Conservation (phyloP, 2,888 invertebrate species). For the Esperia sulphurella region DNA sequence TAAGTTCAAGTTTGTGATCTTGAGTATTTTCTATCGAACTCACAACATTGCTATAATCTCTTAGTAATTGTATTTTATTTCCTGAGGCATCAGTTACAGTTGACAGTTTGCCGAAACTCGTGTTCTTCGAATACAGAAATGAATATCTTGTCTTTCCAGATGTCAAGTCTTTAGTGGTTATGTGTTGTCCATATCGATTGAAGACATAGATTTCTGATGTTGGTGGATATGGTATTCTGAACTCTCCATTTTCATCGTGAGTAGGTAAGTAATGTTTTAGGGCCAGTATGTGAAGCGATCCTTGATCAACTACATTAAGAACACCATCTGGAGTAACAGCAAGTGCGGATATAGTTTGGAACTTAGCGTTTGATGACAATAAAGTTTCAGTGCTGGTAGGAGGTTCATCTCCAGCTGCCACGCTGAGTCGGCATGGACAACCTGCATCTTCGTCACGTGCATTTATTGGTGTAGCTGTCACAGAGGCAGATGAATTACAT, state of each 20-base stretch:
- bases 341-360: constrained; percentile 92
- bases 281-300: constrained; percentile 90
- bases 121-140: constrained; percentile 97
- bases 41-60: constrained; percentile 95
- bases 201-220: constrained; percentile 96
- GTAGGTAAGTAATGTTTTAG: constrained; percentile 92
- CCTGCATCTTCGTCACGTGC: constrained; percentile 64
- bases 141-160: constrained; percentile 97
- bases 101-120: constrained; percentile 95
- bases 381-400: constrained; percentile 91
- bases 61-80: constrained; percentile 92
- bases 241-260: constrained; percentile 93
- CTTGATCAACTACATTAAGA: constrained; percentile 96
- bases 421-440: constrained; percentile 72
- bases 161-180: constrained; percentile 94
- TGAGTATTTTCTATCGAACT: constrained; percentile 97
- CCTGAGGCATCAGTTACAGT: constrained; percentile 97
- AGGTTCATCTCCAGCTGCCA: constrained; percentile 80
- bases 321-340: constrained; percentile 98
- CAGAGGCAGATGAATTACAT: constrained; percentile 78
- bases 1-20: constrained; percentile 94
- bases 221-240: constrained; percentile 95
- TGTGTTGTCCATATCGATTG: constrained; percentile 97
- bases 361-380: constrained; percentile 93
- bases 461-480: constrained; percentile 64